These are phyloP conservation scores for Calameuta pallipes DNA, from an alignment of 2,888 invertebrate species.

Conservation along the genomic window DNA sequence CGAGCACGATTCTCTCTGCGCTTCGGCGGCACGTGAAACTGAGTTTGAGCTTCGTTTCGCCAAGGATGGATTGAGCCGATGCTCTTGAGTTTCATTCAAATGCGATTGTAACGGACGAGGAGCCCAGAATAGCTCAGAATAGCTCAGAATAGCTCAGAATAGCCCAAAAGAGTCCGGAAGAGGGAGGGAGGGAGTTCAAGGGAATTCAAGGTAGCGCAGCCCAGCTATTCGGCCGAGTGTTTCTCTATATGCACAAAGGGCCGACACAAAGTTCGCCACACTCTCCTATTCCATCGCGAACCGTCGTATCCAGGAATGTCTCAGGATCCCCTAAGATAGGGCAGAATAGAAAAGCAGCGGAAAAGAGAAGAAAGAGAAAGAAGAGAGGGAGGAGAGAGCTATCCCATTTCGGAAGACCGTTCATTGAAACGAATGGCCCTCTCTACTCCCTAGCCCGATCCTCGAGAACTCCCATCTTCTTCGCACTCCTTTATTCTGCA, in stretches of 20 bases:
- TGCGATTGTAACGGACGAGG: slow-evolving; percentile 44
- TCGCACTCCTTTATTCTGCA: slow-evolving; percentile 5
- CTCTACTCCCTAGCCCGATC: slow-evolving; percentile 37
- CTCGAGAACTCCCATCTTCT: slow-evolving; percentile 17
- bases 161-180: slow-evolving; percentile 16
- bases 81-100: slow-evolving; percentile 55
- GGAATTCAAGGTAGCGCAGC: too few relatives aligned
- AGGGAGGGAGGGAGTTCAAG: too few relatives aligned
- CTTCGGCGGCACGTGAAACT: too few relatives aligned
- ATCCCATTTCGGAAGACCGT: slow-evolving; percentile 48
- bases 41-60: too few relatives aligned
- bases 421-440: slow-evolving; percentile 63
- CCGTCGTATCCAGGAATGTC: background rate
- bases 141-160: slow-evolving; percentile 23
- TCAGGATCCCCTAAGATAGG: slow-evolving; percentile 42
- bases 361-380: slow-evolving; percentile 31
- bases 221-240: slow-evolving; percentile 54
- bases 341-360: slow-evolving; percentile 23
- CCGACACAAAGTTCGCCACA: slow-evolving; percentile 54
- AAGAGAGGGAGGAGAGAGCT: slow-evolving; percentile 25
- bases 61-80: slow-evolving; percentile 32
- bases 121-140: slow-evolving; percentile 26
- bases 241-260: slow-evolving; percentile 57
- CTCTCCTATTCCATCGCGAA: slow-evolving; percentile 43
- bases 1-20: too few relatives aligned